Evolutionary conservation across 92 coral and sea anemone genomes (phyloP).

Genomic region (Parazoanthus atlanticus): DNA sequence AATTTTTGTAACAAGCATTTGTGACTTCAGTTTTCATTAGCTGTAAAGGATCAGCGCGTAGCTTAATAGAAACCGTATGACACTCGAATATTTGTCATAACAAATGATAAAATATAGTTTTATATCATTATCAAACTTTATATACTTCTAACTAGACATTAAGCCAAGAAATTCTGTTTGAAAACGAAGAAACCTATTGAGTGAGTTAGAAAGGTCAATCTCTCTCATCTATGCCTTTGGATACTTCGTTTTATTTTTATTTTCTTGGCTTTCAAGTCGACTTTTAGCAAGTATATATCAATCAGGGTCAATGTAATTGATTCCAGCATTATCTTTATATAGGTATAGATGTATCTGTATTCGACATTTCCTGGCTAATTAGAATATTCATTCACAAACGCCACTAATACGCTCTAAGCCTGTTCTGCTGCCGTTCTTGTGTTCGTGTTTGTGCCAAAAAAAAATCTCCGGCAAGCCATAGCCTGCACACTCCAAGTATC

Average conservation of each 20-base stretch:
- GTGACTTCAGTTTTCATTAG: background rate
- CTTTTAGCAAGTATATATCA: background rate
- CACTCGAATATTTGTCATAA: background rate
- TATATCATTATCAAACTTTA: no score
- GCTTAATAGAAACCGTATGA: background rate
- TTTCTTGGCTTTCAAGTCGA: background rate
- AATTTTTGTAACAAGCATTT: no score
- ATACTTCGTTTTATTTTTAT: background rate
- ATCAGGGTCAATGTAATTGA: background rate
- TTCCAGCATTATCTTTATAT: background rate
- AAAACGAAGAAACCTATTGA: background rate
- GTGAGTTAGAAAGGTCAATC: background rate
- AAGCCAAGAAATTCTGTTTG: background rate
- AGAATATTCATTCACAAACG: background rate
- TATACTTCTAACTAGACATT: no score
- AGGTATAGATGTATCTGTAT: background rate
- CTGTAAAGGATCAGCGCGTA: background rate
- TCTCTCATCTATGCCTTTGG: background rate
- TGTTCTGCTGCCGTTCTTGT: background rate
- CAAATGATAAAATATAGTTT: background rate
- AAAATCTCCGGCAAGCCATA: background rate
- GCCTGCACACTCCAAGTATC: background rate
- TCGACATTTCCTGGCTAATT: background rate
- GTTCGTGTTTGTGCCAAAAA: background rate
- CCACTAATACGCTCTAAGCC: background rate